These are phyloP conservation scores for Hylomyscus alleni DNA, from an alignment of 2,797 vertebrate genomes.

Conservation along the genomic window DNA sequence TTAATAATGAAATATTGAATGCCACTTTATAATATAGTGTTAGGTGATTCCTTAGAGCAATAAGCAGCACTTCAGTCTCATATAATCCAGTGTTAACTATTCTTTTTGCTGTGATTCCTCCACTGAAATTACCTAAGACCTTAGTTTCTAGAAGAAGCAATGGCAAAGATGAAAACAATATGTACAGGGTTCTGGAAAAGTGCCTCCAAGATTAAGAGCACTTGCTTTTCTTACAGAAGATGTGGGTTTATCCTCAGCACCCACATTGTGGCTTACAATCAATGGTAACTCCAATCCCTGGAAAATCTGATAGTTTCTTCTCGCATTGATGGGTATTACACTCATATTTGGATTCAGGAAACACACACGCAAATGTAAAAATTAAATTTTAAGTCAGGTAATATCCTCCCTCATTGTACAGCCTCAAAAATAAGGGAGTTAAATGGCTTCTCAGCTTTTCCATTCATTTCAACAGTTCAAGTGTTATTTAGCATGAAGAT, in stretches of 20 bases:
- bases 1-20: background rate
- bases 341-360: background rate
- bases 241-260: too few species aligned
- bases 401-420: background rate
- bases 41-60: background rate
- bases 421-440: background rate
- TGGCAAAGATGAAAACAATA: background rate
- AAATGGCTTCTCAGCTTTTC: background rate
- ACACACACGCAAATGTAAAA: background rate
- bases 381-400: background rate
- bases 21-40: background rate
- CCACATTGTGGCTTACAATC: background rate
- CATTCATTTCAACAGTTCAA: background rate
- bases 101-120: background rate
- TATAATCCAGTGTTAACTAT: background rate
- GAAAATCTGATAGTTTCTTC: background rate
- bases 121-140: background rate
- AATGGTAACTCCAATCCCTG: background rate
- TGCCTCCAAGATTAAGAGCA: background rate
- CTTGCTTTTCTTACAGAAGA: background rate
- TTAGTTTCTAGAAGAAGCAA: background rate
- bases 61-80: background rate
- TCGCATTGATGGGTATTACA: too few species aligned
- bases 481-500: background rate
- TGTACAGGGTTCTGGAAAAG: background rate